phyloP scores from a whole-genome alignment of 2,888 invertebrate species.

The Aphidoletes aphidimyza region DNA sequence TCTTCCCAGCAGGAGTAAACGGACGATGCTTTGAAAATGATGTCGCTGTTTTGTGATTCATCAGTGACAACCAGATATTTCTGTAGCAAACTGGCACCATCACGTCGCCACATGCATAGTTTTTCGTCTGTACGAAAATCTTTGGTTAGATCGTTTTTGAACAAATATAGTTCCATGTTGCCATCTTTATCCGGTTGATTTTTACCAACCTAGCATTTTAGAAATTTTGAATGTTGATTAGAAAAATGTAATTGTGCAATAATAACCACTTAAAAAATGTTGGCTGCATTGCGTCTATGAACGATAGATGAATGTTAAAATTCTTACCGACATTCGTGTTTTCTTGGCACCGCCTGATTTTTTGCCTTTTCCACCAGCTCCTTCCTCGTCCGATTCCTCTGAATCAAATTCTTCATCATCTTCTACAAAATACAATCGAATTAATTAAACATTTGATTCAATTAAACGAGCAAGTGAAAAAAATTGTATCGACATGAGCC shows the following conservation, averaged over 20 bases:
- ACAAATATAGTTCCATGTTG: slow-evolving; percentile 62
- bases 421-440: neutral
- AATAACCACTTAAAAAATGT: no score
- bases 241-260: neutral
- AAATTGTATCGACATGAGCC: neutral
- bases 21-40: slow-evolving; percentile 65
- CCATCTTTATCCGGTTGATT: slow-evolving; percentile 59
- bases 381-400: slow-evolving; percentile 54
- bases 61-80: slow-evolving; percentile 64
- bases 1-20: slow-evolving; percentile 67
- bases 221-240: neutral
- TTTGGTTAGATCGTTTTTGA: slow-evolving; percentile 63
- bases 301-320: no score
- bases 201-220: slow-evolving; percentile 54
- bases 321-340: neutral
- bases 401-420: slow-evolving; percentile 18
- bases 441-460: no score
- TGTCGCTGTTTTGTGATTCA: slow-evolving; percentile 61
- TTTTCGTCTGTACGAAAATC: slow-evolving; percentile 63
- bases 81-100: slow-evolving; percentile 64
- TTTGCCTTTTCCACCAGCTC: slow-evolving; percentile 11
- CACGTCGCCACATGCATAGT: slow-evolving; percentile 66
- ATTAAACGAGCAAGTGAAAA: no score
- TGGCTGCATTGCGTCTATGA: no score
- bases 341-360: neutral